Base-by-base conservation (phyloP, 2,113 vertebrate genomes). In the Triplophysa rosa region DNA sequence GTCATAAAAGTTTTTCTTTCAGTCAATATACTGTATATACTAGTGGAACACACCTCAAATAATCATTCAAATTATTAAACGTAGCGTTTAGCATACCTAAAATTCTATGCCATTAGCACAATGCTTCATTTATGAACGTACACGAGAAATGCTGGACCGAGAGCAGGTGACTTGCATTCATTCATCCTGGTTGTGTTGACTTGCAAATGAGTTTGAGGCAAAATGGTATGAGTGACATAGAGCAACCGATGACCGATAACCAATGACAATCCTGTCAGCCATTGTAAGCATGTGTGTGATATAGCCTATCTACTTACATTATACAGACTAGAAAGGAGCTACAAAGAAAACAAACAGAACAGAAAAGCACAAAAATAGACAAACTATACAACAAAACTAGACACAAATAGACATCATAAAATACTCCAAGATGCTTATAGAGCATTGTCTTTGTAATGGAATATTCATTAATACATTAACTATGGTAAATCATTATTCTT, bases 21-120 rank as follows among this genome's bases (percentile, higher is more conserved):
- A 29, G 3, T 29, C 29, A 29, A 29, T 29, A 29, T 29, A 29
- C n/a, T 29, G 26, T 29, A 59, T 21, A 72, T 19, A 68, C 16
- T n/a, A 26, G 16, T 24, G 14, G 58, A 74, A 74, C 26, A 8
- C 9, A 45, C 78, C n/a, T 74, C 59, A 83, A 19, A 33, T 49
- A 79, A 67, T 69, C 68, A 82, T 45, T 76, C 29, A 73, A 67
- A 47, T 0, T 26, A 72, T 83, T 80, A 56, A 84, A 81, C 83
- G 26, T 79, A 72, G 84, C 68, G 80, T 40, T 73, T 11, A 84
- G 80, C 70, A 80, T 79, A 40, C 61, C 56, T 84, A 54, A 84
- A 86, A 80, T 82, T 87, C 87, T 83, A 88, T 82, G 84, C 83
- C 86, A 89, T 90, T 89, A 91, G 79, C 89, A 85, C 80, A 73